Percentiles rank a stretch among this genome's conserved stretches.
Conservation (phyloP, 2,888 invertebrate genomes). For the Dryobotodes eremita region DNA sequence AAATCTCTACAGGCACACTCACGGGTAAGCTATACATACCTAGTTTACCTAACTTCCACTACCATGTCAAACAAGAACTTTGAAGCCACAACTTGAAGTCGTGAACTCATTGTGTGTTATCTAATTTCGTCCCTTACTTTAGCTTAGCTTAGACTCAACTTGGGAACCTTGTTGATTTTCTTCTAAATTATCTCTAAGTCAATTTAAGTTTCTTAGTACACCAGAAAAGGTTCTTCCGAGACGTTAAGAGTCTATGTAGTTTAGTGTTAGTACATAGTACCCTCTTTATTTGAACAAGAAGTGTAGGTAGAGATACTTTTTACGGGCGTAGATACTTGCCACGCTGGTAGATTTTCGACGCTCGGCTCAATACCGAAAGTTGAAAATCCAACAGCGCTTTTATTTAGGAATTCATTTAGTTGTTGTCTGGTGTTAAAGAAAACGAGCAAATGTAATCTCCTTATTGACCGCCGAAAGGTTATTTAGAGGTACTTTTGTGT, state of each 20-base stretch:
- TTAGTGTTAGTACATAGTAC: constrained; percentile 4
- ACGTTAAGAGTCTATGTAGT: constrained; percentile 26
- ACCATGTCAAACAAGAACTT: constrained; percentile 29
- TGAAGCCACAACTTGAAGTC: constrained; percentile 35
- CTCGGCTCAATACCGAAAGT: rapidly evolving
- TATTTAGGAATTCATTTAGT: neutral
- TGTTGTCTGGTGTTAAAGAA: neutral
- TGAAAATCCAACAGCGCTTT: neutral
- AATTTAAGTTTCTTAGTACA: constrained; percentile 62
- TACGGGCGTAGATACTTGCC: neutral
- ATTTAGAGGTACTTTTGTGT: neutral
- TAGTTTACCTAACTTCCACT: constrained; percentile 21
- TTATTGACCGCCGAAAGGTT: neutral
- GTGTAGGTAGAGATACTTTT: neutral
- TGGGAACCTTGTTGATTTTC: constrained; percentile 37
- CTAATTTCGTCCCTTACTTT: constrained; percentile 53
- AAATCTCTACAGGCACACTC: neutral
- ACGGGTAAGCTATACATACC: neutral
- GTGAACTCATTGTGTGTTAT: constrained; percentile 55
- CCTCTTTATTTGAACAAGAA: constrained; percentile 26
- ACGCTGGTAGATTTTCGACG: neutral
- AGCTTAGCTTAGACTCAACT: constrained; percentile 32
- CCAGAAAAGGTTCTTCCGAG: constrained; percentile 46
- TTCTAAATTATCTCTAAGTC: constrained; percentile 54
- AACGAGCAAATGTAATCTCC: neutral